Evolutionary conservation across 2,888 invertebrate species (phyloP), one percentile per base, ranked within the genome.

Genomic region (Melitaea athalia): DNA sequence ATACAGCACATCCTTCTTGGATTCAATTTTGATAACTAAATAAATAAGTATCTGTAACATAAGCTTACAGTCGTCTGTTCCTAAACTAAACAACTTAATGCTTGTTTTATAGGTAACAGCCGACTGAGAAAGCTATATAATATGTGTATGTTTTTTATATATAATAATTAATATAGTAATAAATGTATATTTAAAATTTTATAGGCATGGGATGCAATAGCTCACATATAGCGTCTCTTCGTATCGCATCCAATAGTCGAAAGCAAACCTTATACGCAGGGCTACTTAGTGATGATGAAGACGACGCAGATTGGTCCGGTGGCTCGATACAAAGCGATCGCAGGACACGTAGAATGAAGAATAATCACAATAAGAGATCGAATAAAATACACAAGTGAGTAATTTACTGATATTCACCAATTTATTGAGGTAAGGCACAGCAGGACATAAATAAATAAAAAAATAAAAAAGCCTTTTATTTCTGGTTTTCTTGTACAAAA

Each of bases 231-330:
- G 98, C 98, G 0, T 97, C 97, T 64, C 94, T 97, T 17, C 94
- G 97, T 24, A 95, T 96, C 71, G 96, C 95, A 0, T 95, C 94
- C 49, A 95, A 94, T 81, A 95, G 95, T 67, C 95, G 95, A 57
- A 95, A 96, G 79, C 95, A 96, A 0, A 94, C 93, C 10, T 94
- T 94, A 3, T 96, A 95, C 63, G 94, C 95, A 11, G 93, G 94
- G 49, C 91, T 94, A n/a, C 87, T 93, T 2, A 96, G 96, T 69
- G 97, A 98, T 77, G 97, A 98, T 81, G 97, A 98, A 74, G 97
- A 97, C 77, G 98, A 98, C 79, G 96, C 95, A 0, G 97, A 98
- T 82, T 97, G 97, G 97, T 96, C 95, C 0, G 96, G 95, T 0
- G 95, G 95, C n/a, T 97, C 97, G 93, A 94, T 95, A 52, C 89